Percentiles rank a stretch among this genome's conserved stretches.
Evolutionary conservation across 1,140 invertebrate genomes (phyloP).

Genomic region (Pseudomyrmex dendroicus): DNA sequence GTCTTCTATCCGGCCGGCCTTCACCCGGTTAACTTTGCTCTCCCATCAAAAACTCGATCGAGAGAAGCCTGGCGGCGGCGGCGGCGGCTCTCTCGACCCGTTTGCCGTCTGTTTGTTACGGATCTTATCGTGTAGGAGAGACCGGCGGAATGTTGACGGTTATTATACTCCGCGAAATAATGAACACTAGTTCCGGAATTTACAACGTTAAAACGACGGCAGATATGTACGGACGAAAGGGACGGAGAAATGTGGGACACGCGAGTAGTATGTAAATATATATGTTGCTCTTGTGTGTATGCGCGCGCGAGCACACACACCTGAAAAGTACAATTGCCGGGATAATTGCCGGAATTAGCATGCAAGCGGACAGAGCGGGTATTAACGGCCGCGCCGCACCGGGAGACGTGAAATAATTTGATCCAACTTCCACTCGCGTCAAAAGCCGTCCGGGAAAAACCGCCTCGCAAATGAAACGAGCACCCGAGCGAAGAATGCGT

Average conservation of each 20-base stretch:
- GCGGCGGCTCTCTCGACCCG: not conserved
- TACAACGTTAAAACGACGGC: not conserved
- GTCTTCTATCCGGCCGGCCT: conserved; percentile 4
- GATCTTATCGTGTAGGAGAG: too few relatives aligned
- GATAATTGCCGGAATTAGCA: conserved; percentile 50
- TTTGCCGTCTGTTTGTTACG: too few relatives aligned
- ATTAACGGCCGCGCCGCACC: conserved; percentile 35
- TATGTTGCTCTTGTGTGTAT: too few relatives aligned
- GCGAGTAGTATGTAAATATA: not conserved
- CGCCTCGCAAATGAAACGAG: not conserved
- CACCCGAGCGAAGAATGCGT: not conserved
- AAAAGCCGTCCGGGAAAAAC: too few relatives aligned
- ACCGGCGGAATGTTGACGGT: conserved; percentile 24
- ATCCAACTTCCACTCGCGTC: conserved; percentile 19
- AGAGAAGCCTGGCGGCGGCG: not conserved
- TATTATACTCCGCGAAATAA: conserved; percentile 8
- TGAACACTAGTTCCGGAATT: conserved; percentile 22
- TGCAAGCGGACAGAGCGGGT: conserved; percentile 21
- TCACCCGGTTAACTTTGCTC: conserved; percentile 33
- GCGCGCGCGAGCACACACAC: not conserved
- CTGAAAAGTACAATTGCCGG: conserved; percentile 51
- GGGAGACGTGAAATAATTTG: conserved; percentile 44
- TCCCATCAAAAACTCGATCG: conserved; percentile 23
- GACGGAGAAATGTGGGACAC: conserved; percentile 28
- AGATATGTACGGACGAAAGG: not conserved